These are phyloP conservation scores for Lates japonicus DNA, from an alignment of 2,797 vertebrate genomes.

Conservation along the genomic window DNA sequence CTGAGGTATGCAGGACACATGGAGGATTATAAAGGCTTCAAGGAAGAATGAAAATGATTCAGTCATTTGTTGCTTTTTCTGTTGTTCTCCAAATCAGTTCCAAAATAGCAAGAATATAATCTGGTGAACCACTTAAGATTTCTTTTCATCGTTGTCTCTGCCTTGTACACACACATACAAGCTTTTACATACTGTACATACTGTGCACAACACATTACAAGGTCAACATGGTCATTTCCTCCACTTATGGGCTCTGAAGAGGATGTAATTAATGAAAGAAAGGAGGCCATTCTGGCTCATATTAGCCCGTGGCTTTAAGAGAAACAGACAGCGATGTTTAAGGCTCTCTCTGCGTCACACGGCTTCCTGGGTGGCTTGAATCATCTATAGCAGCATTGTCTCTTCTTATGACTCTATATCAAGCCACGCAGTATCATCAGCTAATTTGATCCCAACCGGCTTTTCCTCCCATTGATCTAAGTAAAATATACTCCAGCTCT, in stretches of 20 bases:
- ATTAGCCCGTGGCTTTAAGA: slow-evolving; percentile 31
- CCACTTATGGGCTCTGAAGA: slow-evolving; percentile 43
- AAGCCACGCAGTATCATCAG: slow-evolving; percentile 28
- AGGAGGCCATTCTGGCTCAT: slow-evolving; percentile 30
- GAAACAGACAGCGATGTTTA: slow-evolving; percentile 41
- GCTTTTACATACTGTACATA: slow-evolving; percentile 1
- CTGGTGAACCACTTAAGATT: background rate
- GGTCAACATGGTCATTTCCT: slow-evolving; percentile 52
- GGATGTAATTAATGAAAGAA: slow-evolving; percentile 55
- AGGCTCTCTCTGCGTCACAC: slow-evolving; percentile 24
- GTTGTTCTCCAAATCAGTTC: slow-evolving; percentile 12
- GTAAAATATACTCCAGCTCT: slow-evolving; percentile 5
- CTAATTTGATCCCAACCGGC: background rate
- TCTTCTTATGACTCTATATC: slow-evolving; percentile 37
- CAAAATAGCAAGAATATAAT: slow-evolving; percentile 8
- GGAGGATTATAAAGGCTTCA: slow-evolving; percentile 52
- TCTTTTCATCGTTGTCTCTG: background rate
- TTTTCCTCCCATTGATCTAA: slow-evolving; percentile 14
- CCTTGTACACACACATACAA: background rate
- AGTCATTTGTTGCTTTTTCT: background rate
- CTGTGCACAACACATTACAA: slow-evolving; percentile 25
- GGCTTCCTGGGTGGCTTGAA: slow-evolving; percentile 44
- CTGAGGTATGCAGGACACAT: slow-evolving; percentile 63
- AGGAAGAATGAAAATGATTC: slow-evolving; percentile 45
- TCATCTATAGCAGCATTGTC: slow-evolving; percentile 24